Evolutionary conservation across 2,113 vertebrate genomes (phyloP).

Genomic region (Lates calcarifer): DNA sequence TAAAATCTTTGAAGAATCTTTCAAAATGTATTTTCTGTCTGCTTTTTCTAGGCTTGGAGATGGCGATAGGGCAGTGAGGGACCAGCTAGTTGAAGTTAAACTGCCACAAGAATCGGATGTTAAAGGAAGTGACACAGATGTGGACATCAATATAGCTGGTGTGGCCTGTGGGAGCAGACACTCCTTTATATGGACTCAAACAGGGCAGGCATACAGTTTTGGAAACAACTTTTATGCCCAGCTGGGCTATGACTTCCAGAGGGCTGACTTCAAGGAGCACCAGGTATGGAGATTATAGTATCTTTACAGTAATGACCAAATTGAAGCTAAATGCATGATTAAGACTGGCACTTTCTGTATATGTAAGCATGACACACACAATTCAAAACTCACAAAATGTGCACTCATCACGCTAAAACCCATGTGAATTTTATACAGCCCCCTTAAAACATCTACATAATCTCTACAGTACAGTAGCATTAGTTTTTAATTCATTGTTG

Average conservation of each 20-base stretch:
- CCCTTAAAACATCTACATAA: conserved; percentile 50
- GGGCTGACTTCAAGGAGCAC: conserved; percentile 70
- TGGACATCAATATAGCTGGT: conserved; percentile 31
- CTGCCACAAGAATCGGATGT: conserved; percentile 28
- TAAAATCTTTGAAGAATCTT: not conserved
- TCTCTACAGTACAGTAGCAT: conserved; percentile 64
- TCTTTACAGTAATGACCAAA: not conserved
- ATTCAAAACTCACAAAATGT: not conserved
- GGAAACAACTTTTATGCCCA: conserved; percentile 76
- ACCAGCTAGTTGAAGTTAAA: conserved; percentile 45
- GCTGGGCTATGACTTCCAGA: conserved; percentile 68
- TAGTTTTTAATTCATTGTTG: conserved; percentile 69
- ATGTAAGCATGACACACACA: not conserved
- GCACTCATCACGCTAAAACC: conserved; percentile 12
- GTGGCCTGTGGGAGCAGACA: conserved; percentile 72
- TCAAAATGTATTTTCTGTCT: not conserved
- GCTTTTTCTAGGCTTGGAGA: conserved; percentile 58
- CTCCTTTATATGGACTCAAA: conserved; percentile 70
- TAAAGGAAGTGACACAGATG: not conserved
- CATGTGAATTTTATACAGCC: conserved; percentile 36
- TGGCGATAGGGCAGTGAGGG: conserved; percentile 49
- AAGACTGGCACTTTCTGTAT: not conserved
- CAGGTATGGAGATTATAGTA: conserved; percentile 55
- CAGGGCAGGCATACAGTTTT: conserved; percentile 65
- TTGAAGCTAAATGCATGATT: not conserved